A percentile compares a stretch with the other conserved stretches of the same genome.
Conservation (phyloP, 2,888 invertebrate genomes). For the Acronicta psi region DNA sequence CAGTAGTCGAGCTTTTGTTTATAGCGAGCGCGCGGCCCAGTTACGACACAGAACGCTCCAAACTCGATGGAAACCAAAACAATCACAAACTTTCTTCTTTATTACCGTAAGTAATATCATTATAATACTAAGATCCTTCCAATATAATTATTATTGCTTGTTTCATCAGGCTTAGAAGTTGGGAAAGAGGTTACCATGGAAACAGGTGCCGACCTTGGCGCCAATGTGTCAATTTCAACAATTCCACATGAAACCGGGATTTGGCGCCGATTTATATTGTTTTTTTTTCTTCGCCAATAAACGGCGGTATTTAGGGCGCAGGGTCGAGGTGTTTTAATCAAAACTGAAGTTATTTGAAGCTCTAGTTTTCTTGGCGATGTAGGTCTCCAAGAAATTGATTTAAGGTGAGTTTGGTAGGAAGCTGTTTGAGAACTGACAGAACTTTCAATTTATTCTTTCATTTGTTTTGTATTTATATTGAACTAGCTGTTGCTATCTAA, state of each 20-base stretch:
- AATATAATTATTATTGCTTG: neutral
- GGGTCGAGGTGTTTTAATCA: constrained; percentile 23
- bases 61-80: constrained; percentile 9
- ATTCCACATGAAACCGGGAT: constrained; percentile 25
- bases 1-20: constrained; percentile 33
- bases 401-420: neutral
- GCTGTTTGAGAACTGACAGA: neutral
- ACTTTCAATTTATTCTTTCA: no score
- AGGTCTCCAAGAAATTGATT: neutral
- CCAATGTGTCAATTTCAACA: constrained; percentile 31
- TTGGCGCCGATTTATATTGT: constrained; percentile 46
- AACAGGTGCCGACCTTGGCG: constrained; percentile 29
- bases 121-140: neutral
- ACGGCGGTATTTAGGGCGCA: constrained; percentile 42
- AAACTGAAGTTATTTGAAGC: constrained; percentile 14
- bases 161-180: neutral
- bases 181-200: constrained; percentile 22
- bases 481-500: no score
- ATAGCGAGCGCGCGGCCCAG: constrained; percentile 10
- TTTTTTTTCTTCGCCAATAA: constrained; percentile 39
- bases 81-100: constrained; percentile 5
- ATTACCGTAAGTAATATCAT: neutral
- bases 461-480: no score
- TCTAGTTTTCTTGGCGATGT: constrained; percentile 11
- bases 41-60: constrained; percentile 1